Evolutionary conservation across 2,888 invertebrate species (phyloP), one percentile per base, ranked within the genome.

Genomic region (Hylaea fasciaria): DNA sequence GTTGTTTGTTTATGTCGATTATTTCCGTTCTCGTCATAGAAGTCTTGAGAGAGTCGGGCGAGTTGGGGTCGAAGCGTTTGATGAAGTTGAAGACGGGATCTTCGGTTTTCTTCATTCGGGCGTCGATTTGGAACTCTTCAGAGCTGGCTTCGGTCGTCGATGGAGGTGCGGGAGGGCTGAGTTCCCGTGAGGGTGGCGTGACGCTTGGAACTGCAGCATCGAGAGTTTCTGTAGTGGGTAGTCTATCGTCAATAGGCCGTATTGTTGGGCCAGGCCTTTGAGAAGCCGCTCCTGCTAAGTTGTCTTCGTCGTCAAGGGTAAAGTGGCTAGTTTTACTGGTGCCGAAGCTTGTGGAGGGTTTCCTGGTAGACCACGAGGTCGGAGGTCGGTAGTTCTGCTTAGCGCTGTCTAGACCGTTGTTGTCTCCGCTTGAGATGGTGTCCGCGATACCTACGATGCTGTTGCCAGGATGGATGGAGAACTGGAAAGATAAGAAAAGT

Each of bases 291-390:
- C 80, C 81, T 2, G 81, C 65, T 1, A 78, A 58, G 12, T 52
- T 66, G 47, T 82, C 79, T 11, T 70, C 62, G 35, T 77, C 70
- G 14, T 77, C 69, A 14, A 54, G 50, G 16, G 53, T 70, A 13
- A 29, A 41, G 13, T 12, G 12, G 10, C n/a, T 32, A 8, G 39
- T 4, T 22, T 39, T 32, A 14, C 52, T 41, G n/a, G 14, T 17
- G 14, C 16, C 41, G 9, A 51, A 50, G 22, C 50, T 52, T n/a
- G 61, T 56, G 41, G 54, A 69, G 2, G 73, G 66, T 43, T 55
- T 77, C 52, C 92, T 87, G 0, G 93, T 93, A 0, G 94, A 93
- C 94, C 94, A 94, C 57, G 91, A 91, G 8, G 90, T 87, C 0
- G 94, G 94, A 0, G 93, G 88, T 28, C 92, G 83, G 72, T 93